phyloP scores from a whole-genome alignment of 2,888 invertebrate genomes.

The Drosophila robusta region DNA sequence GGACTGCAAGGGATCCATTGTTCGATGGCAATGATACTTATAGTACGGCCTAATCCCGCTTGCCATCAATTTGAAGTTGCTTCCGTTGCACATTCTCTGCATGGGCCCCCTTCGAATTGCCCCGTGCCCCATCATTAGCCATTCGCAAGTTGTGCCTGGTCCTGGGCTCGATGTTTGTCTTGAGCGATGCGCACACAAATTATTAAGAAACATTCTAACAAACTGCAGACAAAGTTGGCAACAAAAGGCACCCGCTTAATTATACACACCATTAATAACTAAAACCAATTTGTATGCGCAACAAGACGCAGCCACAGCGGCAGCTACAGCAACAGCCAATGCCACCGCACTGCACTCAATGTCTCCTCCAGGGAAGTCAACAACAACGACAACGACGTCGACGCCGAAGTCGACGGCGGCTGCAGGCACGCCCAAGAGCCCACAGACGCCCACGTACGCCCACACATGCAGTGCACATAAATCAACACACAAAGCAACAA shows the following conservation, averaged over 20 bases:
- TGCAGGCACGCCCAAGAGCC: constrained; percentile 26
- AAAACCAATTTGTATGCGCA: constrained; percentile 77
- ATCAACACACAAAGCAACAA: constrained; percentile 71
- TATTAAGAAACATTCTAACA: constrained; percentile 78
- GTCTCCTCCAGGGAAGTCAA: constrained; percentile 44
- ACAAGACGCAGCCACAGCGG: constrained; percentile 45
- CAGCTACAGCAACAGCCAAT: constrained; percentile 5
- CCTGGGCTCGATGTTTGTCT: constrained; percentile 34
- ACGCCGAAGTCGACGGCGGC: constrained; percentile 32
- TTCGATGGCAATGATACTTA: neutral
- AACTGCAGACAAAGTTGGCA: constrained; percentile 78
- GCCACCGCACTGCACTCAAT: constrained; percentile 44
- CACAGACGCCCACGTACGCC: constrained; percentile 18
- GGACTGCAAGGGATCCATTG: neutral
- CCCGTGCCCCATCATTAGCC: neutral
- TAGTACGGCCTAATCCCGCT: neutral
- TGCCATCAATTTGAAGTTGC: constrained; percentile 13
- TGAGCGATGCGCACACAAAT: constrained; percentile 66
- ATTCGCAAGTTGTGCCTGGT: constrained; percentile 1
- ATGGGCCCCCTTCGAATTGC: too few species aligned
- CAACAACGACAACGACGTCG: constrained; percentile 5
- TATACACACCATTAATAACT: constrained; percentile 79
- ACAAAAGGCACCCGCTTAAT: constrained; percentile 76
- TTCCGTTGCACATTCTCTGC: neutral
- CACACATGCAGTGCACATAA: constrained; percentile 61